Conservation (phyloP, 2,888 invertebrate genomes). For the Poecilobothrus nobilitatus region DNA sequence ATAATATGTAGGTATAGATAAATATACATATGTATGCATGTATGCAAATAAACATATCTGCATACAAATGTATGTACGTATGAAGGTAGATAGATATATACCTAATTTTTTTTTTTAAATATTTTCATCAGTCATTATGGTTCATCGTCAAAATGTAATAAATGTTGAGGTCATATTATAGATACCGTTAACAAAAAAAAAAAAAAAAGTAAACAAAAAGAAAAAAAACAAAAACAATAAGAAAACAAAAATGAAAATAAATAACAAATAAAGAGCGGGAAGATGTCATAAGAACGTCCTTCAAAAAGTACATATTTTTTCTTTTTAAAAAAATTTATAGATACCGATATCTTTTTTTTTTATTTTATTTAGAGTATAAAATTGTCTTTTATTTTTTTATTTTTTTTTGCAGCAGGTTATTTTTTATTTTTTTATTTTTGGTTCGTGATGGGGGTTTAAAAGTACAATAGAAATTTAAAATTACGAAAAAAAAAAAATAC, state of each 20-base stretch:
- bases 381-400: not conserved
- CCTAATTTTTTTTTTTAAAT: not conserved
- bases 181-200: not conserved
- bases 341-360: not conserved
- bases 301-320: not conserved
- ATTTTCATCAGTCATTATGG: not conserved
- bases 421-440: no score
- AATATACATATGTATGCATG: no score
- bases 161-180: conserved; percentile 4
- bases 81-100: no score
- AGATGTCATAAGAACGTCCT: conserved; percentile 1
- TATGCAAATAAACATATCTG: no score
- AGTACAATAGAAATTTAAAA: no score
- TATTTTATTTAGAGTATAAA: not conserved
- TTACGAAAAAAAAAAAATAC: no score
- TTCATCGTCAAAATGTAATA: conserved; percentile 1
- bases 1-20: no score
- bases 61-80: no score
- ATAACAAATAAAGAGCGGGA: not conserved
- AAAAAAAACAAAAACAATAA: not conserved
- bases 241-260: not conserved
- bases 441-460: no score
- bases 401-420: not conserved
- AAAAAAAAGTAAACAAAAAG: not conserved
- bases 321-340: not conserved